These are phyloP conservation scores for Centroberyx gerrardi DNA, from an alignment of 2,797 vertebrate species.

Conservation along the genomic window DNA sequence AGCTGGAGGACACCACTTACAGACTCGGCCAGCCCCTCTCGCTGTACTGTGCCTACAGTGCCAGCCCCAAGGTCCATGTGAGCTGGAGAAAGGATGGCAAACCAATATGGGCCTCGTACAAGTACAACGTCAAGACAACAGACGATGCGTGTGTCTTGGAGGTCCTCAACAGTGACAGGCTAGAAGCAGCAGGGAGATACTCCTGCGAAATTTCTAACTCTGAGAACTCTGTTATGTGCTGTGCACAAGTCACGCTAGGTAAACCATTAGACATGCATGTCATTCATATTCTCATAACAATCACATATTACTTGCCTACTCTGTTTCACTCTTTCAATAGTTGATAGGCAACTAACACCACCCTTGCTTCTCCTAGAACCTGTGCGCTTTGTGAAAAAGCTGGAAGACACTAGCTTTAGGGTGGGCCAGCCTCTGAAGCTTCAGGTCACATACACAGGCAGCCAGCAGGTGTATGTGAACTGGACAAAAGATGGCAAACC, in stretches of 20 bases:
- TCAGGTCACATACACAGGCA: conserved; percentile 88
- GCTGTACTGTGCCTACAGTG: conserved; percentile 89
- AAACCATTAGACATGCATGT: conserved; percentile 2
- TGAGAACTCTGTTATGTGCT: conserved; percentile 45
- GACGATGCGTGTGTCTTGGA: conserved; percentile 84
- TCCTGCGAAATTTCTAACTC: conserved; percentile 87
- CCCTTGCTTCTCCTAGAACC: conserved; percentile 64
- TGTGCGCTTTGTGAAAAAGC: conserved; percentile 89
- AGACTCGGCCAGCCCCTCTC: conserved; percentile 87
- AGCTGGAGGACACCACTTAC: conserved; percentile 88
- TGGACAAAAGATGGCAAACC: conserved; percentile 89
- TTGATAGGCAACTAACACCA: conserved; percentile 48
- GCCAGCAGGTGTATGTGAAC: conserved; percentile 87
- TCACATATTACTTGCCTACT: not conserved
- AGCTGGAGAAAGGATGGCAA: conserved; percentile 91
- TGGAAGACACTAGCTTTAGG: conserved; percentile 88
- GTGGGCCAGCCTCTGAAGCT: conserved; percentile 89
- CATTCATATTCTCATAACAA: not conserved
- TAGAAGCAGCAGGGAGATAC: conserved; percentile 90
- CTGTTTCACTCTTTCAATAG: not conserved
- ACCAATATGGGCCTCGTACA: conserved; percentile 87
- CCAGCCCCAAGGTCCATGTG: conserved; percentile 89
- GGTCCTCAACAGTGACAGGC: conserved; percentile 85
- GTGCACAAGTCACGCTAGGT: conserved; percentile 55
- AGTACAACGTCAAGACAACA: conserved; percentile 89